phyloP scores from a whole-genome alignment of 2,113 vertebrate species.

The Microcebus tavaratra region DNA sequence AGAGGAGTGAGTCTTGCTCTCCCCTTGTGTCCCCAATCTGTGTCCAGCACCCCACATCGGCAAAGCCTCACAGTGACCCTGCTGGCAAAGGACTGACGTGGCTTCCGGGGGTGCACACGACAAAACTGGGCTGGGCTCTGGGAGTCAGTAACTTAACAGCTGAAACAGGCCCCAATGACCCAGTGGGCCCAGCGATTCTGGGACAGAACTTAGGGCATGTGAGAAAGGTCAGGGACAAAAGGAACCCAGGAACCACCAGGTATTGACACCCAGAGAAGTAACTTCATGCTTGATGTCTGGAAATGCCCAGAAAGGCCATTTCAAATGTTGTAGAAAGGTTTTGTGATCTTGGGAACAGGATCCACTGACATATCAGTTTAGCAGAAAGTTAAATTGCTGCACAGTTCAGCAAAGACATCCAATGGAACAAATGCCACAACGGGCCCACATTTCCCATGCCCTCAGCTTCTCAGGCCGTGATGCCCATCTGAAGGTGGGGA shows the following conservation, averaged over 20 bases:
- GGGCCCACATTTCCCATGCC: not conserved
- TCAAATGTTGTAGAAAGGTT: not conserved
- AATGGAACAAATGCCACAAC: not conserved
- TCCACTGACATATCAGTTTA: not conserved
- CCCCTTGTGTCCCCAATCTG: not conserved
- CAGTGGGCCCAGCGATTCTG: not conserved
- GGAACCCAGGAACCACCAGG: not conserved
- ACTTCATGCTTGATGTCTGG: no score
- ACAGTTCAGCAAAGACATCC: not conserved
- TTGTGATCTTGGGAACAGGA: not conserved
- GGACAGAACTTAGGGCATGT: no score
- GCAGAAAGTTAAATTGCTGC: no score
- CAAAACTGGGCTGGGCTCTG: not conserved
- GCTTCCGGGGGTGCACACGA: not conserved
- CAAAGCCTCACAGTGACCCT: not conserved
- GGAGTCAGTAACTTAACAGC: not conserved
- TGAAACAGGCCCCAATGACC: no score
- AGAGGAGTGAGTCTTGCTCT: not conserved
- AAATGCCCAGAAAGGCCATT: not conserved
- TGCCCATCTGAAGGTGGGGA: fast-evolving
- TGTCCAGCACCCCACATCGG: not conserved
- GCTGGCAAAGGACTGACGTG: not conserved
- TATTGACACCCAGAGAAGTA: not conserved
- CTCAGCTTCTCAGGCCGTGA: not conserved
- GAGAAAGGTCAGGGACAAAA: not conserved